These are phyloP conservation scores for Hyperoplus immaculatus DNA, from an alignment of 2,797 vertebrate genomes.

Conservation along the genomic window DNA sequence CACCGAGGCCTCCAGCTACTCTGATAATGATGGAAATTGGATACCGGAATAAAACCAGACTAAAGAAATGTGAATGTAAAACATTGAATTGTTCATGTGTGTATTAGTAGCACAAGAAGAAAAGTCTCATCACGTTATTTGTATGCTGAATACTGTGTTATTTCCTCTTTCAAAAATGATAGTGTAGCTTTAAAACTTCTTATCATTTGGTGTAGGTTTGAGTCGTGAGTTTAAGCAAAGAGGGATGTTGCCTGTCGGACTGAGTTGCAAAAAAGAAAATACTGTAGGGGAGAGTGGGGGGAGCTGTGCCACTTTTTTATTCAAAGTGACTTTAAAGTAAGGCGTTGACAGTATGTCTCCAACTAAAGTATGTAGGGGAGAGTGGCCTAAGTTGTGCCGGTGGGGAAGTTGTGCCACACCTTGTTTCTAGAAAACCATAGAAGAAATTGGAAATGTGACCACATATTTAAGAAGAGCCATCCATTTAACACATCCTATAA, in stretches of 20 bases:
- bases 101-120: not conserved
- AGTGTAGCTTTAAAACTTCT: not conserved
- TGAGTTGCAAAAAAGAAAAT: too few species aligned
- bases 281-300: too few species aligned
- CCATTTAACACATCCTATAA: too few species aligned
- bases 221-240: not conserved
- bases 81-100: not conserved
- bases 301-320: too few species aligned
- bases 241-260: not conserved
- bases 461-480: too few species aligned
- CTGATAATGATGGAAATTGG: constrained; percentile 46
- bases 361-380: too few species aligned
- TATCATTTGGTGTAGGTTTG: not conserved
- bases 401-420: too few species aligned
- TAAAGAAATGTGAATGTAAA: constrained; percentile 29
- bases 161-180: not conserved
- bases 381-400: too few species aligned
- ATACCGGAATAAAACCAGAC: constrained; percentile 50
- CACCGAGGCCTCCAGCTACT: constrained; percentile 61
- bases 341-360: too few species aligned
- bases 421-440: too few species aligned
- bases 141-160: not conserved
- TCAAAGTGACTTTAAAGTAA: too few species aligned
- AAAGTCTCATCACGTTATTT: not conserved
- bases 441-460: too few species aligned